Evolutionary conservation across 2,113 vertebrate species (phyloP).

Genomic region (Calyptomena viridis): DNA sequence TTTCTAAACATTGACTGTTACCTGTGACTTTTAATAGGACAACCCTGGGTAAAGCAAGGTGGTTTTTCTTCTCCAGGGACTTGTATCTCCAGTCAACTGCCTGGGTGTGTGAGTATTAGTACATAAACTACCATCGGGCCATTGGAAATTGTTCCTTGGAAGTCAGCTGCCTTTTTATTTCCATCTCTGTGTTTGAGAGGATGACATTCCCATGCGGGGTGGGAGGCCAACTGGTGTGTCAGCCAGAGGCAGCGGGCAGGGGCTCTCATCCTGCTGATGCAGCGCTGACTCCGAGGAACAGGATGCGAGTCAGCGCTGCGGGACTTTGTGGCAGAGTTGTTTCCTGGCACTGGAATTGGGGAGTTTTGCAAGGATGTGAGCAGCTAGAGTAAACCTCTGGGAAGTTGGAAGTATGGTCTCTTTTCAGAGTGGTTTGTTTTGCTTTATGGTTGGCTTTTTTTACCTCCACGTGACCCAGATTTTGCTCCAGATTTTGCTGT

Average conservation of each 20-base stretch:
- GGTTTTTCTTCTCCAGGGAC: neutral
- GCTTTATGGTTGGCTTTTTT: neutral
- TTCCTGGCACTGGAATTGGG: neutral
- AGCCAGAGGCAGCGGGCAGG: neutral
- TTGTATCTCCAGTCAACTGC: neutral
- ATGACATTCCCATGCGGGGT: neutral
- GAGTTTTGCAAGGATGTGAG: neutral
- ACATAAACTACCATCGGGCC: neutral
- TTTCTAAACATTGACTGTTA: neutral
- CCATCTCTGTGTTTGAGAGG: neutral
- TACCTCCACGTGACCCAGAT: neutral
- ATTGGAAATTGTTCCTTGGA: neutral
- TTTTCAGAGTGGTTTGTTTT: neutral
- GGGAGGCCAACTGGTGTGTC: neutral
- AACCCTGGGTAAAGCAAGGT: neutral
- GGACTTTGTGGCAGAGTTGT: neutral
- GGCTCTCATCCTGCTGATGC: neutral
- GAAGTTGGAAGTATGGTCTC: neutral
- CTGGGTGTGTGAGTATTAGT: neutral
- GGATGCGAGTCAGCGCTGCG: fast-evolving
- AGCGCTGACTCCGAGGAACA: neutral
- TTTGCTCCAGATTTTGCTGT: neutral
- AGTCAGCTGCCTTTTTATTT: conserved; percentile 51
- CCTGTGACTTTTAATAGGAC: neutral
- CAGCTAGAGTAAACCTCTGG: neutral